phyloP scores from a whole-genome alignment of 2,797 vertebrate species.

The Pseudochirops cupreus region DNA sequence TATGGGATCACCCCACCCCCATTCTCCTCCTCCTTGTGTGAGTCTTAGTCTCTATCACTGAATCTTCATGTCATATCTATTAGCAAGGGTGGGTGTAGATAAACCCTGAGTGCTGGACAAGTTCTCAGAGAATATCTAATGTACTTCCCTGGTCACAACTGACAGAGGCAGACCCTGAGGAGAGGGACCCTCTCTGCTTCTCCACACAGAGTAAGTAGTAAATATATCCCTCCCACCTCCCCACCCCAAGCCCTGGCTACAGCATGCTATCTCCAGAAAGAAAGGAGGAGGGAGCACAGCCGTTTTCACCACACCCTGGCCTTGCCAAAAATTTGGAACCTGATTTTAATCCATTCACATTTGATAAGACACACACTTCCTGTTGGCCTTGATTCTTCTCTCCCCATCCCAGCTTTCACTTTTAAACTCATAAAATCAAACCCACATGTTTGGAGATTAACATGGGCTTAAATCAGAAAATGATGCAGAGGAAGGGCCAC shows the following conservation, averaged over 20 bases:
- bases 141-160: background rate
- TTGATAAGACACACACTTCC: slow-evolving; percentile 17
- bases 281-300: background rate
- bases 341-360: background rate
- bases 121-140: background rate
- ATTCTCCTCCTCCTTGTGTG: background rate
- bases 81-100: background rate
- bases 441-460: slow-evolving; percentile 57
- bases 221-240: accelerated
- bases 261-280: background rate
- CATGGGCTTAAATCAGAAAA: slow-evolving; percentile 62
- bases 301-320: background rate
- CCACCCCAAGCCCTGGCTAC: background rate
- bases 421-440: slow-evolving; percentile 65
- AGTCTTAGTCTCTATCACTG: background rate
- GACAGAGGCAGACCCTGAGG: background rate
- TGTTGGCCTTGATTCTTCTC: slow-evolving; percentile 38
- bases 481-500: slow-evolving; percentile 26
- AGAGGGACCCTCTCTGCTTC: background rate
- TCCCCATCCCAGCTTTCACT: slow-evolving; percentile 29
- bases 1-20: background rate
- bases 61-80: background rate
- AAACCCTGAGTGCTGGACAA: background rate
- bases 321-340: slow-evolving; percentile 30
- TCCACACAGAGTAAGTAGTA: background rate